Base-by-base conservation (phyloP, 2,113 vertebrate species). In the Xiphophorus maculatus region DNA sequence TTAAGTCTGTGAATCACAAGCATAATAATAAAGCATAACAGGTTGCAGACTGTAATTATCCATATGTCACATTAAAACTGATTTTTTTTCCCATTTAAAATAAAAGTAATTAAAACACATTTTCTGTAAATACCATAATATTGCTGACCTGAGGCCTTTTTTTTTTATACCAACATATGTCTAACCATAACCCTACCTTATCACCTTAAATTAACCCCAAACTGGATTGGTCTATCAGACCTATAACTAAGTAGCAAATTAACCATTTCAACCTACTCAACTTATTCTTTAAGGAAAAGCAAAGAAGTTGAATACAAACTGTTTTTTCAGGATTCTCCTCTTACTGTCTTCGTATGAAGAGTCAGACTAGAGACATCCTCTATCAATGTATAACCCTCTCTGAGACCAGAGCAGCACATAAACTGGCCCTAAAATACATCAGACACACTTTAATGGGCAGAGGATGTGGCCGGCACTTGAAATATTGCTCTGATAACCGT, bases 371-470 rank as follows among this genome's bases (percentile, higher is more conserved):
- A 77, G 83, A 83, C 85, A 83, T 89, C 92, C 93, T 93, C 89
- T 85, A 92, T 94, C 92, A 91, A 91, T 81, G 87, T 71, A 71
- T 79, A 92, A 91, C 90, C 89, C 73, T 91, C 87, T 87, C 73
- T 88, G 87, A 94, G 88, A 92, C 88, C 93, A 82, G 76, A 89
- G 91, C 87, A 86, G 91, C 89, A 93, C 91, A 93, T 89, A 91
- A 88, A 95, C 89, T 88, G 85, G 87, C 91, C 90, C 84, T 92
- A 90, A 91, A 91, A 94, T 76, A 75, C 90, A 92, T 92, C 83
- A 40, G 92, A 78, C 88, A 90, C 90, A 88, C 85, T 92, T 90
- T 92, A 88, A 93, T 91, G 87, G 91, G 79, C 35, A n/a, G 88
- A 92, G 78, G 66, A 92, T 89, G 87, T 88, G 27, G 42, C 40